Percentiles rank a stretch among this genome's conserved stretches.
phyloP scores from a whole-genome alignment of 2,888 invertebrate species.

The Hyppa rectilinea region DNA sequence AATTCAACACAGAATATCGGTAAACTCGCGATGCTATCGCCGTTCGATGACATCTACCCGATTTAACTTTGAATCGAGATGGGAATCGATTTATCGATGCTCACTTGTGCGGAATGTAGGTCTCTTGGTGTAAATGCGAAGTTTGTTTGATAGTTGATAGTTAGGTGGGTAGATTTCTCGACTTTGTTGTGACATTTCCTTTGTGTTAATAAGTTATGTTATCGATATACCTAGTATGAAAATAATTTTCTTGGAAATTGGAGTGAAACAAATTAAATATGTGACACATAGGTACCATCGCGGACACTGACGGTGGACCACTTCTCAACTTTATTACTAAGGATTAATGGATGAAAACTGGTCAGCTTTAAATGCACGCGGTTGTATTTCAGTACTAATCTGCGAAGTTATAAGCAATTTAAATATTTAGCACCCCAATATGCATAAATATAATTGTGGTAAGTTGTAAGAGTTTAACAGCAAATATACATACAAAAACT shows the following conservation, averaged over 20 bases:
- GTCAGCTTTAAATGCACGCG: too few species aligned
- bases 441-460: too few species aligned
- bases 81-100: conserved; percentile 65
- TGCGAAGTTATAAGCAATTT: too few species aligned
- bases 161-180: conserved; percentile 20
- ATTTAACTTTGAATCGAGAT: conserved; percentile 69
- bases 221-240: neutral
- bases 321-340: too few species aligned
- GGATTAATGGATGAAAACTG: too few species aligned
- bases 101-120: conserved; percentile 55
- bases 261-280: neutral
- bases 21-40: conserved; percentile 71
- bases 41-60: conserved; percentile 68
- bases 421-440: too few species aligned
- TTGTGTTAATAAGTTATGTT: conserved; percentile 29
- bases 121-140: conserved; percentile 44
- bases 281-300: neutral
- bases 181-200: conserved; percentile 19
- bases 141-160: conserved; percentile 44
- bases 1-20: conserved; percentile 69
- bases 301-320: too few species aligned
- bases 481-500: too few species aligned
- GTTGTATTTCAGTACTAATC: too few species aligned
- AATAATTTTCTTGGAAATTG: neutral
- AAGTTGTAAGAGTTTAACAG: too few species aligned